These are phyloP conservation scores for Callorhinus ursinus DNA, from an alignment of 2,113 vertebrate species.

Conservation along the genomic window DNA sequence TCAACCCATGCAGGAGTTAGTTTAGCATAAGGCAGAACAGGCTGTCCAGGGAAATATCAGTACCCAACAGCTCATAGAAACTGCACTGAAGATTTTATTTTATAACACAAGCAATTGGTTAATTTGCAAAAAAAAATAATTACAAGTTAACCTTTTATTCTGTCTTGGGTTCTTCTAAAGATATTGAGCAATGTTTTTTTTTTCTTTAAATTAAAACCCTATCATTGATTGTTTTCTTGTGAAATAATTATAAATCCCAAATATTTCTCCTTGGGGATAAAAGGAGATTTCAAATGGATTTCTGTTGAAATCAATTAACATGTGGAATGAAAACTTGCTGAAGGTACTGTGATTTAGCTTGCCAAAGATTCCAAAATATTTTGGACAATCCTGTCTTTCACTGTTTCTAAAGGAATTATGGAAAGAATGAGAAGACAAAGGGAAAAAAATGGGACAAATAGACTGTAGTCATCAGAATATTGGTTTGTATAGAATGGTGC, in stretches of 20 bases:
- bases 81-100: not conserved
- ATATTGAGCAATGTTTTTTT: not conserved
- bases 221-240: not conserved
- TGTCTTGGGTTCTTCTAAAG: not conserved
- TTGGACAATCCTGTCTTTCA: not conserved
- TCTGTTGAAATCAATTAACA: not conserved
- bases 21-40: not conserved
- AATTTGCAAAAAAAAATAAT: not conserved
- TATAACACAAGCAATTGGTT: not conserved
- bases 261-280: not conserved
- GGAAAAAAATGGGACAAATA: not conserved
- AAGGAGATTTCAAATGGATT: not conserved
- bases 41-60: not conserved
- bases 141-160: not conserved
- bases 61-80: not conserved
- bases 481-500: not conserved
- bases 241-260: not conserved
- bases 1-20: not conserved
- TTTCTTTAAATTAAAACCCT: not conserved
- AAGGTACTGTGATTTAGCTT: not conserved
- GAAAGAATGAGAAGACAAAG: not conserved
- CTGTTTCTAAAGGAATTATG: not conserved
- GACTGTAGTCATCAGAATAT: not conserved
- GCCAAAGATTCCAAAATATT: not conserved
- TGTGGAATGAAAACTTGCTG: not conserved